Evolutionary conservation across 2,113 vertebrate genomes (phyloP).

Genomic region (Planiliza haematocheilus): DNA sequence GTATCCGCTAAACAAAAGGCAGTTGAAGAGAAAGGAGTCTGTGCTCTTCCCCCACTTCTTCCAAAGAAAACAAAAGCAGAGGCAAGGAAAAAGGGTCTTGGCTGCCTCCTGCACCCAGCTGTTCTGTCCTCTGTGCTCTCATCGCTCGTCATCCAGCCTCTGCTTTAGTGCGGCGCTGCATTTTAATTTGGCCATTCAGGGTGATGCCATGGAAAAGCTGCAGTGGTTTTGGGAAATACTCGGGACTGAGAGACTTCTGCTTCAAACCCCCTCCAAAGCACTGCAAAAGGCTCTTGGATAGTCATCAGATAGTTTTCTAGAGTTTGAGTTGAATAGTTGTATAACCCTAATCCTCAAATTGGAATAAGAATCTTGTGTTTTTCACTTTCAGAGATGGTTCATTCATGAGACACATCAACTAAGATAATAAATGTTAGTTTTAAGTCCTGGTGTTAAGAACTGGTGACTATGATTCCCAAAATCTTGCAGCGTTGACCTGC

Average conservation of each 20-base stretch:
- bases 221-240: slow-evolving; percentile 61
- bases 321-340: not conserved
- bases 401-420: not conserved
- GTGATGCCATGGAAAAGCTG: slow-evolving; percentile 78
- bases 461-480: not conserved
- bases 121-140: slow-evolving; percentile 49
- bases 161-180: slow-evolving; percentile 44
- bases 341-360: not conserved
- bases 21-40: slow-evolving; percentile 21
- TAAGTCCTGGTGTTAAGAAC: not conserved
- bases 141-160: slow-evolving; percentile 37
- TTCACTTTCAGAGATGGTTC: no score
- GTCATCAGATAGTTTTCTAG: slow-evolving; percentile 33
- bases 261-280: slow-evolving; percentile 39
- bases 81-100: slow-evolving; percentile 28
- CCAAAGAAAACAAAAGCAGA: slow-evolving; percentile 62
- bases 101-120: slow-evolving; percentile 69
- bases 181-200: slow-evolving; percentile 68
- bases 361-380: not conserved
- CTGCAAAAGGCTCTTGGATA: slow-evolving; percentile 28
- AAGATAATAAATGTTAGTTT: not conserved
- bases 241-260: slow-evolving; percentile 49
- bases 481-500: slow-evolving; percentile 1
- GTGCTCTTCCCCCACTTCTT: slow-evolving; percentile 17
- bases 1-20: slow-evolving; percentile 34